Base-by-base conservation (phyloP, 2,113 vertebrate species). In the Spizaetus ornatus region DNA sequence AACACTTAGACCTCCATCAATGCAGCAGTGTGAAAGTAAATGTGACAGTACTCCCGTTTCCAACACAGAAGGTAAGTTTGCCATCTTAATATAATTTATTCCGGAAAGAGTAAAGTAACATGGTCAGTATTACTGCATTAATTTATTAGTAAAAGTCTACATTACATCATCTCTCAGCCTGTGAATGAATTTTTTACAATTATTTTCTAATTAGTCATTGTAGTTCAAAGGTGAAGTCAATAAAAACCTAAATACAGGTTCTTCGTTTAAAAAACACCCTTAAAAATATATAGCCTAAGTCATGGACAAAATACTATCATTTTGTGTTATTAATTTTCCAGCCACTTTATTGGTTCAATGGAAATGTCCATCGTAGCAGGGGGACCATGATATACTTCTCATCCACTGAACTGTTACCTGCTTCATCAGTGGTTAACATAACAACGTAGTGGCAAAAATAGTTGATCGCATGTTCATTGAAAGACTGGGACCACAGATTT, bases 11-110 rank as follows among this genome's bases (percentile, higher is more conserved):
- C 99, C 99, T 85, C 95, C 98, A 84, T 98, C 97, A 82, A 99
- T 99, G 98, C 99, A 99, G 96, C 99, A 99, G 97, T 99, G 99
- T 89, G 99, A 99, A 97, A 99, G 99, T 97, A 99, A 99, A 98
- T 99, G 99, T 95, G 99, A 99, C 72, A 98, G 98, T 96, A 98
- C 98, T 40, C 99, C 99, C 52, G 98, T 99, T 97, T 97, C 99
- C 88, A 99, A 97, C 50, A 98, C 98, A 42, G 99, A 99, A 97
- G 99, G 99, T 99, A 96, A 98, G 98, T 98, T 77, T 83, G 22
- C 27, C 32, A 43, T 82, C 58, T 43, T 63, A 52, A 32, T 31
- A 38, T 66, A 19, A 80, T 65, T 43, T 58, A 77, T 55, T 62
- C 34, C 50, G 40, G 36, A 63, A 55, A 82, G 36, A 52, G 9